phyloP scores from a whole-genome alignment of 2,113 vertebrate species.

The Xenopus laevis region DNA sequence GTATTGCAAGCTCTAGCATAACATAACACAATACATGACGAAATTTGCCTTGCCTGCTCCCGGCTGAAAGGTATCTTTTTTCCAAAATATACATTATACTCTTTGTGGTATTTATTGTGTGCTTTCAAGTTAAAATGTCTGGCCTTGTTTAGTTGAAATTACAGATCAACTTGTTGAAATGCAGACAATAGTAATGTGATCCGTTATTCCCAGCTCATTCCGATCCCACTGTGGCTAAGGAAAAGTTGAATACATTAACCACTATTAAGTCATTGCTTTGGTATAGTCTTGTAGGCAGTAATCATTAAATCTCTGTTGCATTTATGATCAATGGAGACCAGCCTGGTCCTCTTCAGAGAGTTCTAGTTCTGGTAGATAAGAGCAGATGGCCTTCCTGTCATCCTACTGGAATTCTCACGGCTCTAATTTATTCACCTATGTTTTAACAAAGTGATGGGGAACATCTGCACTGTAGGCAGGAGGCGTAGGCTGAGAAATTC shows the following conservation, averaged over 20 bases:
- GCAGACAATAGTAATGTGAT: slow-evolving; percentile 8
- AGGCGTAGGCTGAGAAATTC: no score
- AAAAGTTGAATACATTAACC: slow-evolving; percentile 8
- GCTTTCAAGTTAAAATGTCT: background rate
- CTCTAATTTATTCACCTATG: no score
- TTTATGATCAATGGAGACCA: no score
- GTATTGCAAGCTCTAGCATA: no score
- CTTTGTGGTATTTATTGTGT: background rate
- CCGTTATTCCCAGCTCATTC: background rate
- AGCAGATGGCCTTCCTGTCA: no score
- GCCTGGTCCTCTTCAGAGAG: no score
- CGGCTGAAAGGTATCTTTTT: no score
- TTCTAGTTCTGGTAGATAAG: no score
- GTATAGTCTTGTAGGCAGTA: background rate
- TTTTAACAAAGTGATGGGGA: no score
- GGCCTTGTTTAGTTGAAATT: background rate
- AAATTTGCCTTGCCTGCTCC: background rate
- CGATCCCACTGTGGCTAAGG: background rate
- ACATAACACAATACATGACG: background rate
- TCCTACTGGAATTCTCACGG: no score
- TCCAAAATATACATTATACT: no score
- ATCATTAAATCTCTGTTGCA: background rate
- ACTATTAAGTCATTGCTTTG: background rate
- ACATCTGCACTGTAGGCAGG: no score
- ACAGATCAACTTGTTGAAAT: background rate